phyloP scores from a whole-genome alignment of 2,797 vertebrate genomes.

The Myotis vivesi region DNA sequence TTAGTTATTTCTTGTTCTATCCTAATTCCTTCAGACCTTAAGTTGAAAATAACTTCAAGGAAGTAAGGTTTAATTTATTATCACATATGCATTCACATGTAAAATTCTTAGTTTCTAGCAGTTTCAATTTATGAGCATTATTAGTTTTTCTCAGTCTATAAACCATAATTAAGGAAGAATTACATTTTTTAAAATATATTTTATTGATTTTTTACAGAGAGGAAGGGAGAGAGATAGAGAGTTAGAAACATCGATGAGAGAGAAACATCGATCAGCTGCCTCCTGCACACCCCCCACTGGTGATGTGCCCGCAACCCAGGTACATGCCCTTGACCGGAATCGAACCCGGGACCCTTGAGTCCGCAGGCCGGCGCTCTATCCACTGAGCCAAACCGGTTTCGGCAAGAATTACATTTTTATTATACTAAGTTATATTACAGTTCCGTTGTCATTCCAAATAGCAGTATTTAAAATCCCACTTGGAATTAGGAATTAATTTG shows the following conservation, averaged over 20 bases:
- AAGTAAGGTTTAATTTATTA: not conserved
- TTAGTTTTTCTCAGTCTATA: constrained; percentile 28
- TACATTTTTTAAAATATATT: too few relatives aligned
- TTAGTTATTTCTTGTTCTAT: not conserved
- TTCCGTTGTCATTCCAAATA: not conserved
- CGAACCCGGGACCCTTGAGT: too few relatives aligned
- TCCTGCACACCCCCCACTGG: too few relatives aligned
- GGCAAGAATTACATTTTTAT: not conserved
- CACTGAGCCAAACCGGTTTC: too few relatives aligned
- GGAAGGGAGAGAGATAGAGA: too few relatives aligned
- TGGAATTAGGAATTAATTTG: constrained; percentile 6
- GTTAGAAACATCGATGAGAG: too few relatives aligned
- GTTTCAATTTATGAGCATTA: not conserved
- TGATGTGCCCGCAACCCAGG: too few relatives aligned
- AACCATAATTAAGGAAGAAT: not conserved
- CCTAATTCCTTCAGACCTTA: not conserved
- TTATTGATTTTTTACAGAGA: too few relatives aligned
- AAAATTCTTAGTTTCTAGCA: not conserved
- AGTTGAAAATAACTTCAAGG: not conserved
- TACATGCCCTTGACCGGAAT: too few relatives aligned
- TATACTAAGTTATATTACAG: not conserved
- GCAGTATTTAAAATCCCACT: not conserved
- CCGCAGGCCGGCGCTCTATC: too few relatives aligned
- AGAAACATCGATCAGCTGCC: too few relatives aligned
- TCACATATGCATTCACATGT: not conserved